Conservation (phyloP, 2,113 vertebrate species). For the Ctenodactylus gundi region DNA sequence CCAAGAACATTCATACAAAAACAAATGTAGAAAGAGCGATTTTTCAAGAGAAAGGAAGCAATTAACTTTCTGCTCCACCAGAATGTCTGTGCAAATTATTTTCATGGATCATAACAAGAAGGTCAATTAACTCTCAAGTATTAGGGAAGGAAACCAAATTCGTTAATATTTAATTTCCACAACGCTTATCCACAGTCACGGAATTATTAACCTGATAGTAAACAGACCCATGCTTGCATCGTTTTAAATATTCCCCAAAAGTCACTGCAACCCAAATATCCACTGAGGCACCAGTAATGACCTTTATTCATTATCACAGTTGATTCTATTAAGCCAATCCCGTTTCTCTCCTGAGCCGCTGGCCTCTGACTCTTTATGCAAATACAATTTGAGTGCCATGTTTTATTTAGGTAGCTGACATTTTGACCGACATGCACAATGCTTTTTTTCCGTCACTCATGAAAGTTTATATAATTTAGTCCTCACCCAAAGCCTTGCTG, state of each 20-base stretch:
- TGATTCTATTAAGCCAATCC: constrained; percentile 1
- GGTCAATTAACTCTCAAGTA: neutral
- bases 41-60: neutral
- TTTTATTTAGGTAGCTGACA: constrained; percentile 59
- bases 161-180: neutral
- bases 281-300: neutral
- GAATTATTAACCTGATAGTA: neutral
- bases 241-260: constrained; percentile 28
- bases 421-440: neutral
- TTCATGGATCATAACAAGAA: neutral
- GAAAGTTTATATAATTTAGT: neutral
- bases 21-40: neutral
- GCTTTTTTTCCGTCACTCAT: neutral
- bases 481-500: neutral
- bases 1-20: neutral
- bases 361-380: neutral
- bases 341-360: neutral
- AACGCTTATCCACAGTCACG: neutral
- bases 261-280: neutral
- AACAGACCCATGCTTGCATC: neutral
- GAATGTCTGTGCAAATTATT: neutral
- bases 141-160: neutral
- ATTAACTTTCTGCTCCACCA: neutral
- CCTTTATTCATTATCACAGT: neutral
- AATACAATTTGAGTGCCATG: neutral